phyloP scores from a whole-genome alignment of 2,888 invertebrate genomes.

The Cataglyphis altisquamis region DNA sequence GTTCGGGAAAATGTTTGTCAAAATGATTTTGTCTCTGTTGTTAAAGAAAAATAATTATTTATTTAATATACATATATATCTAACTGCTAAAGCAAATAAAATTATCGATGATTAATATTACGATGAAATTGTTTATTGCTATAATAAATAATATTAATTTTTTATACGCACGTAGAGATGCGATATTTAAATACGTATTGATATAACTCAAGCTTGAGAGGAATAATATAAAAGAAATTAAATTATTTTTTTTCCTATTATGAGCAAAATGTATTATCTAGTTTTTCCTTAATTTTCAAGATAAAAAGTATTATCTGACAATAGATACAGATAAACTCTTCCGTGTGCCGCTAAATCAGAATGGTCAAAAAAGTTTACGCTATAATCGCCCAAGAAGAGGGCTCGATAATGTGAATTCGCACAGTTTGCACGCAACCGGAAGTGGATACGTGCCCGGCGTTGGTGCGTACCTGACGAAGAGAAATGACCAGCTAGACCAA shows the following conservation, averaged over 20 bases:
- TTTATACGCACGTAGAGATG: background rate
- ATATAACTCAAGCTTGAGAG: background rate
- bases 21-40: slow-evolving; percentile 28
- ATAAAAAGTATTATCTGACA: background rate
- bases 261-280: background rate
- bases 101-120: background rate
- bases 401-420: slow-evolving; percentile 64
- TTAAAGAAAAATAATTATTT: slow-evolving; percentile 45
- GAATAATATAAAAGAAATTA: background rate
- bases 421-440: slow-evolving; percentile 61
- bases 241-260: background rate
- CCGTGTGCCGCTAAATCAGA: slow-evolving; percentile 21
- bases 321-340: background rate
- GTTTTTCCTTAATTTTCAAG: slow-evolving; percentile 4
- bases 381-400: slow-evolving; percentile 44
- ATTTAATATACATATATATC: slow-evolving; percentile 4
- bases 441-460: slow-evolving; percentile 61
- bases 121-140: background rate
- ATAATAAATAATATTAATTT: background rate
- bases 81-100: background rate
- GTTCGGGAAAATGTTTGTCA: slow-evolving; percentile 48
- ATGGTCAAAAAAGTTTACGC: slow-evolving; percentile 49
- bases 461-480: slow-evolving; percentile 80
- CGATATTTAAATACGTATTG: background rate
- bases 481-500: slow-evolving; percentile 80